Evolutionary conservation across 2,797 vertebrate species (phyloP).

Genomic region (Cirrhinus mrigala): DNA sequence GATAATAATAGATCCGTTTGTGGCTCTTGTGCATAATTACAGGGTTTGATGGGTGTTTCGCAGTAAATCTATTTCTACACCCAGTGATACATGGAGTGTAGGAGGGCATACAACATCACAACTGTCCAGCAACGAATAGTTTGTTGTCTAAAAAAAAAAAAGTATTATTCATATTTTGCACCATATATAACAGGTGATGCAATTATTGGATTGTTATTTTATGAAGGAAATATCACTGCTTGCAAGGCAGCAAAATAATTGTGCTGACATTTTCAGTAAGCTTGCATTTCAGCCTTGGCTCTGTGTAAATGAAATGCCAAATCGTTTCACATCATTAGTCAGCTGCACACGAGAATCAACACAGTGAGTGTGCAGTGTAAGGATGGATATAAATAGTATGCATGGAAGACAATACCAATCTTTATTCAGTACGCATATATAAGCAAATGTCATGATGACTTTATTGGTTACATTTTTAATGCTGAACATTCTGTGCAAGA

Average conservation of each 20-base stretch:
- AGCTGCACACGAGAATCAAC: neutral
- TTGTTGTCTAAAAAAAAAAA: neutral
- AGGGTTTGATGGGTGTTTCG: conserved; percentile 74
- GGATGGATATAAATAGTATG: neutral
- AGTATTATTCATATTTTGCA: too few species aligned
- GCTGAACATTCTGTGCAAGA: neutral
- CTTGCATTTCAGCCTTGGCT: neutral
- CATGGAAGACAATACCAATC: neutral
- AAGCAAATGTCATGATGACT: neutral
- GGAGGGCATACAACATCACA: neutral
- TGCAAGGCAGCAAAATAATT: neutral
- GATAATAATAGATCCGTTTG: conserved; percentile 76
- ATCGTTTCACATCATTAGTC: neutral
- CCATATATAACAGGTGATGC: neutral
- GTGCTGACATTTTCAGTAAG: neutral
- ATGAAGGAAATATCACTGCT: neutral
- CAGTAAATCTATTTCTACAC: conserved; percentile 44
- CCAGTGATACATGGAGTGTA: conserved; percentile 9
- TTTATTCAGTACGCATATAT: neutral
- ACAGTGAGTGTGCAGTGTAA: neutral
- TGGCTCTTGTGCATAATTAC: conserved; percentile 69
- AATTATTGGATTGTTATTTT: neutral
- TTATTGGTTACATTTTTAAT: neutral
- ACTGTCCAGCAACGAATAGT: neutral
- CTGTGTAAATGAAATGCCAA: neutral